Evolutionary conservation across 2,113 vertebrate species (phyloP), one percentile per base, ranked within the genome.

Genomic region (Brienomyrus brachyistius): DNA sequence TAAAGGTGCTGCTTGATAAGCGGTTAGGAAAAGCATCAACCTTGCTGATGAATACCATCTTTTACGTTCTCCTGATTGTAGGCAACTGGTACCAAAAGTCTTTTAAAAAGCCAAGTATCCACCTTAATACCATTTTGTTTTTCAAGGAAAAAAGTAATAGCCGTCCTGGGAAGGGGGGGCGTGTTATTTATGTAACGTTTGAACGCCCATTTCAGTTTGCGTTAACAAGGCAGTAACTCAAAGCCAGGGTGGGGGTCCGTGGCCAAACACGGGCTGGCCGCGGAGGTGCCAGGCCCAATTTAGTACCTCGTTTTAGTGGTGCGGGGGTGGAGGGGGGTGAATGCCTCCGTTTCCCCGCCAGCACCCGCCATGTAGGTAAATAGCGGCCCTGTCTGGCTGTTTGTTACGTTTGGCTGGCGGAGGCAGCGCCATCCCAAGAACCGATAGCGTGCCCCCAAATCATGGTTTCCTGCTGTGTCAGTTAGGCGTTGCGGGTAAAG

Each of bases 351-450:
- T 27, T 74, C 10, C 31, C 31, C 92, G 3, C 82, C 90, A 86
- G 77, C 66, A 90, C 43, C 87, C 89, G 86, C 91, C 17, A n/a
- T 10, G 82, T 91, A 92, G 91, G 91, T 94, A 92, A 94, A 92
- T 95, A 93, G 92, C 89, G 89, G 92, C 91, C 92, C 95, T 94
- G 94, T 95, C 92, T 94, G 93, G 92, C 87, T 1, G 31, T 45
- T 52, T 95, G 91, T 95, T 95, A 93, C 91, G 54, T 90, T 94
- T 95, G 93, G 93, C 92, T 52, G 47, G 35, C 19, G 17, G 52
- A 31, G 89, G 21, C 31, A 45, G 89, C 66, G 89, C 86, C 77
- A 91, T 91, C 90, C 90, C 85, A 89, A 86, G 88, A 93, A 88
- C 91, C 90, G 91, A 91, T 77, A 92, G 88, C 88, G 70, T 91